Conservation (phyloP, 2,797 vertebrate genomes). For the Thamnophis elegans region DNA sequence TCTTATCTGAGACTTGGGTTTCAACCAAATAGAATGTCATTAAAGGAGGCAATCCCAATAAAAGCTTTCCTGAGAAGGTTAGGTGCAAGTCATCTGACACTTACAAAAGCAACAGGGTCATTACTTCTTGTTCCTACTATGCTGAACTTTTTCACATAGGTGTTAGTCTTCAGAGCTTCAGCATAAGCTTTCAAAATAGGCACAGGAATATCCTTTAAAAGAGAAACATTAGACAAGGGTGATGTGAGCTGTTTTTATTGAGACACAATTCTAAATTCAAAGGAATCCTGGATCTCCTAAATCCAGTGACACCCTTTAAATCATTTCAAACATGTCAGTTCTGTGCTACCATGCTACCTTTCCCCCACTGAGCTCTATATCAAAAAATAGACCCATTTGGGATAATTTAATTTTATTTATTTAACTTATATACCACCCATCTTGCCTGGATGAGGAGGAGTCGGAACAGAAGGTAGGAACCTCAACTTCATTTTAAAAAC, state of each 20-base stretch:
- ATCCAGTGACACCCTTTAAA: background rate
- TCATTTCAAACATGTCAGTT: background rate
- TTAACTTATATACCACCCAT: background rate
- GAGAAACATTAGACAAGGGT: constrained; percentile 30
- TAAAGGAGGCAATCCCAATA: constrained; percentile 3
- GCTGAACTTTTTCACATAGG: constrained; percentile 88
- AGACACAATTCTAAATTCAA: background rate
- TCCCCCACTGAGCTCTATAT: background rate
- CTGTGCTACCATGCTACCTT: no score
- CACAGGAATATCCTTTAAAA: constrained; percentile 86
- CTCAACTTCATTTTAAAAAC: background rate
- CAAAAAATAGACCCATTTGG: background rate
- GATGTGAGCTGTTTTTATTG: background rate
- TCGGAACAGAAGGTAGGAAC: background rate
- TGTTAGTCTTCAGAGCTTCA: constrained; percentile 87
- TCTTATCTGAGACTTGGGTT: background rate
- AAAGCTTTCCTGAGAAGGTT: fast-evolving
- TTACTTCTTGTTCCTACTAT: constrained; percentile 95
- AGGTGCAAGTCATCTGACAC: constrained; percentile 56
- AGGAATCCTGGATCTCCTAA: background rate
- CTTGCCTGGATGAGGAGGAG: background rate
- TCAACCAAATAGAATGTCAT: background rate
- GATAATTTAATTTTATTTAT: background rate
- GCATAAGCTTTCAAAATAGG: constrained; percentile 89
- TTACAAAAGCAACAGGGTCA: constrained; percentile 90